Evolutionary conservation across 2,888 invertebrate species (phyloP), one percentile per base, ranked within the genome.

Genomic region (Leptopilina syphax): DNA sequence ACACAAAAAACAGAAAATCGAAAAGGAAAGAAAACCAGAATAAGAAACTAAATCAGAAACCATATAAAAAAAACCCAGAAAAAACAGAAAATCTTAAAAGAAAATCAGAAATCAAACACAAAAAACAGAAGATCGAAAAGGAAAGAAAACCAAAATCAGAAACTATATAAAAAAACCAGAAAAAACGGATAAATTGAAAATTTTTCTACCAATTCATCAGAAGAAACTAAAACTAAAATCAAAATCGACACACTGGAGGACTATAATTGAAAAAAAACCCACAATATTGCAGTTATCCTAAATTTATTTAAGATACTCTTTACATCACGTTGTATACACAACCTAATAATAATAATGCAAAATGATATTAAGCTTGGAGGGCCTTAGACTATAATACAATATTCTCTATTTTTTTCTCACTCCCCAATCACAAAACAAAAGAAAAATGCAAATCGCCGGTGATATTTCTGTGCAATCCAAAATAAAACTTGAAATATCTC

Each of bases 261-360:
- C 18, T 18, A 18, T n/a, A 0, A 60, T 60, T 60, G 18, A 18
- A 34, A 44, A 68, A 68, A 68, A 47, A 24, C 24, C 1, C 10
- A 34, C 34, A 34, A 34, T 34, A 47, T 68, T 68, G 68, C 68
- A 47, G 68, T 73, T 57, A 57, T 57, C 57, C 57, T 73, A 73
- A 27, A 8, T 73, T 73, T 73, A 73, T 73, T 73, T 34, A 73
- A 73, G 54, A 57, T 73, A 73, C 13, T 34, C 34, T 73, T 73
- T 57, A 57, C 73, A 57, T 73, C 57, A 57, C 73, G 73, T 73
- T 34, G 34, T 34, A 27, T 73, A 73, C 34, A 73, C n/a, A 57
- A 57, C 54, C 27, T 41, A 34, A 54, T 54, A 73, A 70, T 54
- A 70, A 50, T 50, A 54, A 73, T 70, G 50, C 24, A 50, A 50